Percentiles rank a stretch among this genome's conserved stretches.
phyloP scores from a whole-genome alignment of 2,888 invertebrate genomes.

The Coremacera marginata region DNA sequence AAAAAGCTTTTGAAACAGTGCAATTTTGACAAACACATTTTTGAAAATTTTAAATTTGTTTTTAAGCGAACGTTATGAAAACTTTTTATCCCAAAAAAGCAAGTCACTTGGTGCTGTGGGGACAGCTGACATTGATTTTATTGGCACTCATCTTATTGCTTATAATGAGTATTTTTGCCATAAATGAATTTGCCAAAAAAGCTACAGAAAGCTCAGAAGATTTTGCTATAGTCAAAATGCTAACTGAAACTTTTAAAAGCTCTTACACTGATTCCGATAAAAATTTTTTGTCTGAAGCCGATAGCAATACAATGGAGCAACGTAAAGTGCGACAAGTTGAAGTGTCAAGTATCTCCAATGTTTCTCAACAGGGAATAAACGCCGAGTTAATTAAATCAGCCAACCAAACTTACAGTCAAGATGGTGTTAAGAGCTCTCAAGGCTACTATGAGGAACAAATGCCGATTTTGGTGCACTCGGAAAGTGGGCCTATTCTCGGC shows the following conservation, averaged over 20 bases:
- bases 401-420: too few species aligned
- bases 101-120: background rate
- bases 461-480: conserved; percentile 49
- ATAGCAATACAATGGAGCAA: background rate
- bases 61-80: background rate
- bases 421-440: background rate
- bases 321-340: background rate
- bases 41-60: conserved; percentile 25
- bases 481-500: conserved; percentile 33
- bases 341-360: background rate
- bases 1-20: background rate
- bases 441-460: conserved; percentile 50
- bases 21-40: too few species aligned
- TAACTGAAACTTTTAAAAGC: background rate
- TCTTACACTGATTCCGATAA: background rate
- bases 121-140: background rate
- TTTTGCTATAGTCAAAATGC: background rate
- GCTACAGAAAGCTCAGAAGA: background rate
- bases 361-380: background rate
- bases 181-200: background rate
- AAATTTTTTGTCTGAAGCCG: too few species aligned
- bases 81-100: background rate
- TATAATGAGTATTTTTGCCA: background rate
- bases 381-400: too few species aligned
- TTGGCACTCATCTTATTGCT: background rate